Conservation (phyloP, 2,888 invertebrate genomes). For the Cecidostiba fungosa region DNA sequence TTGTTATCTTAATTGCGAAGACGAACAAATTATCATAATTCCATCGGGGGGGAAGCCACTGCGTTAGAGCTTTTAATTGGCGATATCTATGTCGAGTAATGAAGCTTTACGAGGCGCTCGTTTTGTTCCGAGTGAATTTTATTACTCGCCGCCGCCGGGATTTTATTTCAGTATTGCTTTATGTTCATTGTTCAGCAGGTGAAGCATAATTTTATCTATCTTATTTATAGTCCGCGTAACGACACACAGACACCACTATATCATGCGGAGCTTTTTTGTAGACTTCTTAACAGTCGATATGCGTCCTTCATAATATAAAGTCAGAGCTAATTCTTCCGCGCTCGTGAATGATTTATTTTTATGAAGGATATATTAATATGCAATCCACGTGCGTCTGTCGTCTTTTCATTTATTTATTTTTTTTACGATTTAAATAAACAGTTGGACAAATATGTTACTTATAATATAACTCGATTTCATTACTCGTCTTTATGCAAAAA, state of each 20-base stretch:
- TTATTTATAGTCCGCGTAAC: background rate
- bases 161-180: constrained; percentile 18
- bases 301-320: background rate
- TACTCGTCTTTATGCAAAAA: background rate
- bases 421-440: background rate
- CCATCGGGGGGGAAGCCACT: background rate
- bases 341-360: background rate
- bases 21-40: constrained; percentile 5
- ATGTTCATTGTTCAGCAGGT: background rate
- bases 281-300: constrained; percentile 4
- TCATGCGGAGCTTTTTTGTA: background rate
- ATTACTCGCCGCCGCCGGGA: background rate
- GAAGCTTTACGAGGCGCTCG: background rate
- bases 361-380: too few relatives aligned
- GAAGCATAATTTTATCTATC: background rate
- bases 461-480: constrained; percentile 10
- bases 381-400: too few relatives aligned
- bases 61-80: constrained; percentile 1
- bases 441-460: background rate
- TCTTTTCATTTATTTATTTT: too few relatives aligned
- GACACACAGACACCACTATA: background rate
- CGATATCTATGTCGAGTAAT: background rate
- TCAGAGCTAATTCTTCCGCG: background rate
- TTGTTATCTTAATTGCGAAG: constrained; percentile 19
- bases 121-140: constrained; percentile 1